Evolutionary conservation across 2,888 invertebrate genomes (phyloP).

Genomic region (Prosapia bicincta): DNA sequence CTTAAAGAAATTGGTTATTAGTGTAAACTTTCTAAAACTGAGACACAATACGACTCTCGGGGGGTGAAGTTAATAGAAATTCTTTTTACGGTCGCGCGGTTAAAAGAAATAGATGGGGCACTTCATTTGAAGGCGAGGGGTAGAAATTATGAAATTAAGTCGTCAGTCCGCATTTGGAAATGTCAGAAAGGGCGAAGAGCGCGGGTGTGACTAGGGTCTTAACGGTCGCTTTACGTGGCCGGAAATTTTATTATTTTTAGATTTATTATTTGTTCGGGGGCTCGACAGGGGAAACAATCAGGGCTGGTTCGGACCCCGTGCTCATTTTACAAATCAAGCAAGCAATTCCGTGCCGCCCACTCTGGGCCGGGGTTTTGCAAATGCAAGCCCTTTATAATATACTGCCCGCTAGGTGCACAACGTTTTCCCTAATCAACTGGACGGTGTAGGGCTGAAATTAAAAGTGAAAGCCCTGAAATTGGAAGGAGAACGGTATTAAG

Average conservation of each 20-base stretch:
- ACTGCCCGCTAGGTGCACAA: too few relatives aligned
- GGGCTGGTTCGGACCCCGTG: background rate
- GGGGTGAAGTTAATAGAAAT: background rate
- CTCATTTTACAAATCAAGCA: background rate
- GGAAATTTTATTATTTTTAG: slow-evolving; percentile 24
- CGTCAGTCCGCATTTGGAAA: background rate
- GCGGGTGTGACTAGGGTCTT: background rate
- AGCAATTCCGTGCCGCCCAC: background rate
- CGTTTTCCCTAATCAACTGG: too few relatives aligned
- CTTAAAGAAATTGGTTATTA: too few relatives aligned
- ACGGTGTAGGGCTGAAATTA: too few relatives aligned
- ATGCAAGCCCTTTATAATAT: too few relatives aligned
- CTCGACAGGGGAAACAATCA: slow-evolving; percentile 9
- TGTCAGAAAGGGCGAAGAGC: background rate
- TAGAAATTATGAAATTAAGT: background rate
- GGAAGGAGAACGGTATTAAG: too few relatives aligned
- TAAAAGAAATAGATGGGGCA: background rate
- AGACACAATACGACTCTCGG: too few relatives aligned
- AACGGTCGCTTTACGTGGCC: slow-evolving; percentile 13
- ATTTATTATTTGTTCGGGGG: slow-evolving; percentile 17
- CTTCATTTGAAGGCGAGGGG: background rate
- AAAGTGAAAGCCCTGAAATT: too few relatives aligned
- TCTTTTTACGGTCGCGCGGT: background rate
- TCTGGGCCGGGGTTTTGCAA: too few relatives aligned
- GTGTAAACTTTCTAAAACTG: too few relatives aligned